Percentiles rank a stretch among this genome's conserved stretches.
phyloP scores from a whole-genome alignment of 2,888 invertebrate species.

The Cephus spinipes region DNA sequence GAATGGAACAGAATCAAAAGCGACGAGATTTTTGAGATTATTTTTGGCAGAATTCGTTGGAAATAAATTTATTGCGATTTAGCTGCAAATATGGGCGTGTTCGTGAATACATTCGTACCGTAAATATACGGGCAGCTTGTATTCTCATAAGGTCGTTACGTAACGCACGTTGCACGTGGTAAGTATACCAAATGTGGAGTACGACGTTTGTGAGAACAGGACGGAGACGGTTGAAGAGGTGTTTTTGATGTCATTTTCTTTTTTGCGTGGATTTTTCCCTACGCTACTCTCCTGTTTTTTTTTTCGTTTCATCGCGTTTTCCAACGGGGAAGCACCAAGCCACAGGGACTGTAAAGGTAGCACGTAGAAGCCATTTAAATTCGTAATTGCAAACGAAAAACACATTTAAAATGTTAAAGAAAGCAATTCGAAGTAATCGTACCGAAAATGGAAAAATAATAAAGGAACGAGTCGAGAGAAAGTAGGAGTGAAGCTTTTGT shows the following conservation, averaged over 20 bases:
- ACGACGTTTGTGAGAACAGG: not conserved
- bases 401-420: constrained; percentile 11
- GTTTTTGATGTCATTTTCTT: constrained; percentile 8
- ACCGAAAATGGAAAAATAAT: constrained; percentile 28
- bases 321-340: not conserved
- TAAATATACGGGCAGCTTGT: not conserved
- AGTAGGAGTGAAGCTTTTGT: not conserved
- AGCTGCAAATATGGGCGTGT: not conserved
- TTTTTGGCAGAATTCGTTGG: not conserved
- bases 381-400: constrained; percentile 42
- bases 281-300: constrained; percentile 10
- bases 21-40: not conserved
- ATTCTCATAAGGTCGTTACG: not conserved
- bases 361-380: constrained; percentile 42
- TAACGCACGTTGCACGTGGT: not conserved
- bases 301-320: constrained; percentile 4
- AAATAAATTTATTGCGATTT: not conserved
- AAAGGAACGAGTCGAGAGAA: constrained; percentile 10
- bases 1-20: not conserved
- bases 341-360: constrained; percentile 6
- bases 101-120: not conserved
- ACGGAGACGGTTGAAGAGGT: not conserved
- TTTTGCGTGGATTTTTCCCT: not conserved
- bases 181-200: not conserved
- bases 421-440: constrained; percentile 23